Percentiles rank a stretch among this genome's conserved stretches.
These are phyloP conservation scores for Dipus sagitta DNA, from an alignment of 2,797 vertebrate genomes.

Conservation along the genomic window DNA sequence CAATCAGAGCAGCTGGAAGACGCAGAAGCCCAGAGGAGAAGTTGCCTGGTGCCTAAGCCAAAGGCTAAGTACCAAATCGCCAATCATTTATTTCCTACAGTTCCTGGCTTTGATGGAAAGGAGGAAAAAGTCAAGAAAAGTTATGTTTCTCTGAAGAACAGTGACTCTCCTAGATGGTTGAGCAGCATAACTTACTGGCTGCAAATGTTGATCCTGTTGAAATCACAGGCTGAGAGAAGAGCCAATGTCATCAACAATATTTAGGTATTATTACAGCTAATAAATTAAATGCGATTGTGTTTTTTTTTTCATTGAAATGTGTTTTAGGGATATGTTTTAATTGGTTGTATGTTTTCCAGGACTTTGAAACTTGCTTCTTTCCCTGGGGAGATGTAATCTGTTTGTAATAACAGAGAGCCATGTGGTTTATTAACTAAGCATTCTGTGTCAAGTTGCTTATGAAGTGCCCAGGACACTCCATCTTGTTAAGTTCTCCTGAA, in stretches of 20 bases:
- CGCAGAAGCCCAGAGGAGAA: neutral
- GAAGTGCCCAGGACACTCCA: neutral
- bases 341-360: constrained; percentile 63
- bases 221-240: constrained; percentile 15
- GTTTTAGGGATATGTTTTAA: constrained; percentile 59
- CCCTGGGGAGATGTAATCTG: constrained; percentile 10
- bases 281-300: neutral
- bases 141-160: neutral
- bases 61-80: neutral
- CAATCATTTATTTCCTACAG: neutral
- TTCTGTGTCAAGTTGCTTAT: neutral
- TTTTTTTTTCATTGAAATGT: constrained; percentile 55
- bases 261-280: neutral
- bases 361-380: constrained; percentile 56
- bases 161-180: neutral
- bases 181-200: neutral
- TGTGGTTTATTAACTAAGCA: neutral
- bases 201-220: constrained; percentile 39
- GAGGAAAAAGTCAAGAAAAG: neutral
- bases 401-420: constrained; percentile 38
- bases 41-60: neutral
- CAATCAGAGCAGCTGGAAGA: constrained; percentile 26
- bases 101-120: neutral
- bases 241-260: neutral
- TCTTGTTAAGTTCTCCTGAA: constrained; percentile 11